Conservation (phyloP, 2,888 invertebrate genomes). For the Rhodophaea formosa region DNA sequence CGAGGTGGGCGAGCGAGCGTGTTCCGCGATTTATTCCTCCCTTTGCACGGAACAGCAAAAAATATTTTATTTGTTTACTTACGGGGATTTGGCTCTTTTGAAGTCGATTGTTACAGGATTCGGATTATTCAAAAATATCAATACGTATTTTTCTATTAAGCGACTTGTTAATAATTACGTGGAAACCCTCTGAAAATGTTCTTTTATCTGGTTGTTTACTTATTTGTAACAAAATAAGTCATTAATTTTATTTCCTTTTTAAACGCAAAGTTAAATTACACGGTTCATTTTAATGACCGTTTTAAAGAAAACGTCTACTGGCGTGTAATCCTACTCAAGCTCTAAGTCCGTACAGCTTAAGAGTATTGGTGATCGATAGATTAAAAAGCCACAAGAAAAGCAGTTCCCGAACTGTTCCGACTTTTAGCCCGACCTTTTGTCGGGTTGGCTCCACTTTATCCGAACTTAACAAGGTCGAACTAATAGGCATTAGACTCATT, state of each 20-base stretch:
- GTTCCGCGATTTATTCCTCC: slow-evolving; percentile 70
- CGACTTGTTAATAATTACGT: slow-evolving; percentile 32
- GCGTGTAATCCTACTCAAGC: not conserved
- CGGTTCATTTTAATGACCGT: not conserved
- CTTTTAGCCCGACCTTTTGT: slow-evolving; percentile 54
- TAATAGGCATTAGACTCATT: slow-evolving; percentile 73
- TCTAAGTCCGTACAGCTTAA: not conserved
- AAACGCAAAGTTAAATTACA: not conserved
- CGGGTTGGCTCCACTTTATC: slow-evolving; percentile 59
- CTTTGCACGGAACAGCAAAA: slow-evolving; percentile 66
- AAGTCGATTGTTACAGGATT: slow-evolving; percentile 66
- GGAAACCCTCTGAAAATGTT: not conserved
- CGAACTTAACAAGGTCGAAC: slow-evolving; percentile 73
- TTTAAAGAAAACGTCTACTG: not conserved
- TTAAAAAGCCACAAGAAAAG: slow-evolving; percentile 33
- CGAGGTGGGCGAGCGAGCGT: slow-evolving; percentile 65
- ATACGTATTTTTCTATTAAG: slow-evolving; percentile 49
- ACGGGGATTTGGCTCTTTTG: slow-evolving; percentile 73
- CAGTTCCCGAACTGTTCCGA: slow-evolving; percentile 41
- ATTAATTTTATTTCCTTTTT: not conserved
- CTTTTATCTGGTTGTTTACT: not conserved
- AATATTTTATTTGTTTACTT: slow-evolving; percentile 74
- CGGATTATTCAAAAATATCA: slow-evolving; percentile 57
- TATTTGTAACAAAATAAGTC: not conserved
- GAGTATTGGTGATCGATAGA: slow-evolving; percentile 21